phyloP scores from a whole-genome alignment of 92 coral and sea anemone genomes.

The Anthopleura xanthogrammica region DNA sequence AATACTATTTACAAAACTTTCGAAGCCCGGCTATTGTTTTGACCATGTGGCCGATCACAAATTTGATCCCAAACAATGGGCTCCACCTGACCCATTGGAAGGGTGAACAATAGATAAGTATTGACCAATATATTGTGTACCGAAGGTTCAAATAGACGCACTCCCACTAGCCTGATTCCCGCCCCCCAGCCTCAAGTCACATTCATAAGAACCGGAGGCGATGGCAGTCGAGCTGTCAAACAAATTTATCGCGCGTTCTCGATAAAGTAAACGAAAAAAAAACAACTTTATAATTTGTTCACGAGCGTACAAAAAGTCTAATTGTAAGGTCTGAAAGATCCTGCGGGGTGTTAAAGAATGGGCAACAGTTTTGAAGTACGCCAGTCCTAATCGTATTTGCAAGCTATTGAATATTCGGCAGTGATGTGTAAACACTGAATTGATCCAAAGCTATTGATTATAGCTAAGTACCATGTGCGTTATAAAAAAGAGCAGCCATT shows the following conservation, averaged over 20 bases:
- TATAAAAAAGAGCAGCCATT: constrained; percentile 1
- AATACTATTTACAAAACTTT: constrained; percentile 49
- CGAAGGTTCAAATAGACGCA: constrained; percentile 27
- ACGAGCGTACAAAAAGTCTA: background rate
- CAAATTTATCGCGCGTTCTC: background rate
- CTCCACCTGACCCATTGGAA: constrained; percentile 45
- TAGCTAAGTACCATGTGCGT: constrained; percentile 30
- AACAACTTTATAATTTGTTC: background rate
- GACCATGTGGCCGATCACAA: constrained; percentile 50
- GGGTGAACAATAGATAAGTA: constrained; percentile 32
- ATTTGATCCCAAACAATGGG: constrained; percentile 26
- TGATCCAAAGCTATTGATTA: constrained; percentile 19
- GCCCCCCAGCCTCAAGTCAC: constrained; percentile 32
- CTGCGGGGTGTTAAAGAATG: constrained; percentile 27
- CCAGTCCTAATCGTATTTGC: constrained; percentile 30
- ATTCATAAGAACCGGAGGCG: background rate
- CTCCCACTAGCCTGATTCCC: constrained; percentile 29
- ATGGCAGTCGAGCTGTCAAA: constrained; percentile 2
- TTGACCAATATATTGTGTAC: constrained; percentile 34
- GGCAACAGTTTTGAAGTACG: constrained; percentile 27
- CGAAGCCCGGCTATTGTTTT: constrained; percentile 48
- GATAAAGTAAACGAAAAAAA: background rate
- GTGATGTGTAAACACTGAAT: constrained; percentile 34
- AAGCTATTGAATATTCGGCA: constrained; percentile 20
- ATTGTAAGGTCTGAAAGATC: constrained; percentile 1